Evolutionary conservation across 1,140 invertebrate species (phyloP).

Genomic region (Zeugodacus cucurbitae): DNA sequence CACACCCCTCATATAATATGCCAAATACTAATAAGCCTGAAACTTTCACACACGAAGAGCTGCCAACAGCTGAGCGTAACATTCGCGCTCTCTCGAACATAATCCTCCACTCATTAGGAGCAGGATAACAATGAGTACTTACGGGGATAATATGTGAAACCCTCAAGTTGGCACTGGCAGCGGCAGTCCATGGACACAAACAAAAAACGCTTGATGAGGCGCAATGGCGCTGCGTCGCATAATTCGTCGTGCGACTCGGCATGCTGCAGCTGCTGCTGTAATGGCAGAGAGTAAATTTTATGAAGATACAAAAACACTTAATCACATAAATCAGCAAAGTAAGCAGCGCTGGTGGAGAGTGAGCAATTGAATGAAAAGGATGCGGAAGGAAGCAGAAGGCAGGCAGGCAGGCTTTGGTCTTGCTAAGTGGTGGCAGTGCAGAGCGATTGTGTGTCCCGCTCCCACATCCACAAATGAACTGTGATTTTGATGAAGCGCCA

Average conservation of each 20-base stretch:
- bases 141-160: background rate
- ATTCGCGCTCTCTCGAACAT: background rate
- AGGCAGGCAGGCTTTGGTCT: too few species aligned
- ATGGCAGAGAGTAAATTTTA: conserved; percentile 11
- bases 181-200: background rate
- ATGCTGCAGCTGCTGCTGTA: background rate
- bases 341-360: background rate
- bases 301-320: conserved; percentile 41
- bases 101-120: background rate
- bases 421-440: background rate
- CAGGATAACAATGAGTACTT: background rate
- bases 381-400: background rate
- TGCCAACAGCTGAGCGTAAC: background rate
- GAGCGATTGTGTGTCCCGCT: background rate
- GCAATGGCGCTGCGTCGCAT: conserved; percentile 16
- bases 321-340: conserved; percentile 39
- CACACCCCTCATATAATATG: background rate
- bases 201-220: background rate
- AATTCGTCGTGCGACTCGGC: background rate
- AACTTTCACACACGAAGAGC: background rate
- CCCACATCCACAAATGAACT: background rate
- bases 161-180: background rate
- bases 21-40: background rate
- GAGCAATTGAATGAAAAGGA: conserved; percentile 22
- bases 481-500: conserved; percentile 2